Conservation (phyloP, 2,113 vertebrate species). For the Arizona elegans region DNA sequence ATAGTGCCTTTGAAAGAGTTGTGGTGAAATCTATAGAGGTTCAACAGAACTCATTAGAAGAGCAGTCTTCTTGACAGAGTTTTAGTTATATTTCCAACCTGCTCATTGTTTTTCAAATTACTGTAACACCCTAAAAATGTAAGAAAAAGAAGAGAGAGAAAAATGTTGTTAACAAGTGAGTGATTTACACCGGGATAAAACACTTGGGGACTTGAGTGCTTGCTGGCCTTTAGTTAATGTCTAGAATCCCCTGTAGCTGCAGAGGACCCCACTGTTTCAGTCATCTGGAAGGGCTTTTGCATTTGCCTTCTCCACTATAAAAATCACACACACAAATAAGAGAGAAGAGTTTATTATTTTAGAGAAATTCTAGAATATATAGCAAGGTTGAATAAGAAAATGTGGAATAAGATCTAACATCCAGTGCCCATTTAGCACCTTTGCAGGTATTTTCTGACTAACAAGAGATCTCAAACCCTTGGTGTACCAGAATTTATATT, state of each 20-base stretch:
- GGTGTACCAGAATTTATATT: constrained; percentile 69
- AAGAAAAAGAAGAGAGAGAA: constrained; percentile 77
- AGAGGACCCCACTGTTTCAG: constrained; percentile 94
- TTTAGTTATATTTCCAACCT: constrained; percentile 74
- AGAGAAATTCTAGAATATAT: constrained; percentile 84
- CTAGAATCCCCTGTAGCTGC: constrained; percentile 97
- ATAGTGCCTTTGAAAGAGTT: constrained; percentile 69
- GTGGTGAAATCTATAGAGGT: constrained; percentile 72
- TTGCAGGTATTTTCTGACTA: constrained; percentile 63
- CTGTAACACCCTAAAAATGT: constrained; percentile 84
- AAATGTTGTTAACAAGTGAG: constrained; percentile 84
- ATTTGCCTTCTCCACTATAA: constrained; percentile 99
- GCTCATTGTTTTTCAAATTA: constrained; percentile 79
- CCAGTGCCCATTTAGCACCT: constrained; percentile 79
- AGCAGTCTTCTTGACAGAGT: constrained; percentile 76
- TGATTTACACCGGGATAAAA: constrained; percentile 88
- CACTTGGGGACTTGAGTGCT: constrained; percentile 88
- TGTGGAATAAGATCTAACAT: constrained; percentile 73
- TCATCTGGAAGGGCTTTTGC: constrained; percentile 97
- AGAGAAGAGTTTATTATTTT: constrained; percentile 96
- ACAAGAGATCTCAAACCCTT: constrained; percentile 70
- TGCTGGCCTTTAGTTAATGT: constrained; percentile 94
- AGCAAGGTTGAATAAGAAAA: constrained; percentile 80
- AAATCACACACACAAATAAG: constrained; percentile 99
- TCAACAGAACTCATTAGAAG: constrained; percentile 73